Conservation (phyloP, 2,113 vertebrate genomes). For the Lepidothrix coronata region DNA sequence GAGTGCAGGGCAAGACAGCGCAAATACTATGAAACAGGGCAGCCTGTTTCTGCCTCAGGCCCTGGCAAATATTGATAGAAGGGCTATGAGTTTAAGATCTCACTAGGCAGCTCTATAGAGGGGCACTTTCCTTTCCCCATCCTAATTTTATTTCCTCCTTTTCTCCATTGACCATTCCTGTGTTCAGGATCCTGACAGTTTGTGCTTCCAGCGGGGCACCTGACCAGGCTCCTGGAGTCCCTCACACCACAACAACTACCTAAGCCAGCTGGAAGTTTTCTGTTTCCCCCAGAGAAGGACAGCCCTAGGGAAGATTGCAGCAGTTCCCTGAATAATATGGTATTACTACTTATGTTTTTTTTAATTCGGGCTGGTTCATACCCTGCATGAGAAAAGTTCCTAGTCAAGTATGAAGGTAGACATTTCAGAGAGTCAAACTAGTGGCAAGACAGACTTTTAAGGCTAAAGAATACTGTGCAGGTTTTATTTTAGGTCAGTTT, state of each 20-base stretch:
- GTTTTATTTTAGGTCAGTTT: neutral
- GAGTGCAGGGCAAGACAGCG: neutral
- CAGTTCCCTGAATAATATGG: neutral
- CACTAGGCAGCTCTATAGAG: neutral
- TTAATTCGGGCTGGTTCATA: neutral
- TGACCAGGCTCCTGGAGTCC: neutral
- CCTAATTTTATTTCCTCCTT: neutral
- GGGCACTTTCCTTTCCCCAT: neutral
- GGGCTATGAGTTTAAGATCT: neutral
- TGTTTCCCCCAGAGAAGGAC: neutral
- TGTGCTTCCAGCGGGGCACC: neutral
- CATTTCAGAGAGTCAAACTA: neutral
- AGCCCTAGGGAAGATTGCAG: neutral
- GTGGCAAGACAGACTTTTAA: neutral
- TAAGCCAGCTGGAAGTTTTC: neutral
- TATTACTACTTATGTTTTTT: neutral
- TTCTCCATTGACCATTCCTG: neutral
- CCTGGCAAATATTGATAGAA: neutral
- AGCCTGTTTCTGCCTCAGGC: neutral
- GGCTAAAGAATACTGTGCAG: neutral
- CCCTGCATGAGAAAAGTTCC: neutral
- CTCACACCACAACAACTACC: neutral
- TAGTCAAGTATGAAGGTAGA: neutral
- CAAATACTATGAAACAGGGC: fast-evolving
- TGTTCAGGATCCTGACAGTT: neutral